Conservation (phyloP, 2,113 vertebrate genomes). For the Odocoileus virginianus region DNA sequence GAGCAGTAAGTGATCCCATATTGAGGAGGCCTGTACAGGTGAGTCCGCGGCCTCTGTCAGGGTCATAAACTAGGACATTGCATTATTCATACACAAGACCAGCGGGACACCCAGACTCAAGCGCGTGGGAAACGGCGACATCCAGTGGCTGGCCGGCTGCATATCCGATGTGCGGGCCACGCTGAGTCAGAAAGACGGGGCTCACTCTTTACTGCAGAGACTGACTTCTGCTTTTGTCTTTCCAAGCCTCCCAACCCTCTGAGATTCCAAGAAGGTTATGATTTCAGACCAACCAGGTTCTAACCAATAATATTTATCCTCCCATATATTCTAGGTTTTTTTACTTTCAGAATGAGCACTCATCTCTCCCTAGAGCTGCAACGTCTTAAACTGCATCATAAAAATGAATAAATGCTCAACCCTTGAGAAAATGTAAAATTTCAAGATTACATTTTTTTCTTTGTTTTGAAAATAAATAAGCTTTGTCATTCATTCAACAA, state of each 20-base stretch:
- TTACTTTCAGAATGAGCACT: not conserved
- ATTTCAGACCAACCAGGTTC: not conserved
- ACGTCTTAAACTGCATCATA: not conserved
- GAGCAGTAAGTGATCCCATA: not conserved
- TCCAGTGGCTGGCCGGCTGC: not conserved
- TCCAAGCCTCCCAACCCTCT: not conserved
- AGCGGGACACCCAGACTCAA: no score
- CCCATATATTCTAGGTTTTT: not conserved
- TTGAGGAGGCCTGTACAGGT: not conserved
- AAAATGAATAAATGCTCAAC: not conserved
- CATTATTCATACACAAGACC: not conserved
- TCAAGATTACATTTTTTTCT: not conserved
- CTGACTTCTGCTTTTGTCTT: not conserved
- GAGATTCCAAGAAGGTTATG: not conserved
- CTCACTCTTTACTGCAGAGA: fast-evolving
- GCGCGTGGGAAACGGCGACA: constrained; percentile 5
- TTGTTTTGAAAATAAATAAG: constrained; percentile 18
- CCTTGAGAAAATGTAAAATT: not conserved
- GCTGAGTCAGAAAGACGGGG: fast-evolving
- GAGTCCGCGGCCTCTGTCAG: not conserved
- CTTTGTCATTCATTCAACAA: not conserved
- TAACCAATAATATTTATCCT: not conserved
- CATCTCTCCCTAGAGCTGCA: not conserved
- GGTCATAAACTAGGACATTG: not conserved
- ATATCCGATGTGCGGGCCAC: not conserved